Conservation (phyloP, 2,797 vertebrate genomes). For the Garrulus glandarius region DNA sequence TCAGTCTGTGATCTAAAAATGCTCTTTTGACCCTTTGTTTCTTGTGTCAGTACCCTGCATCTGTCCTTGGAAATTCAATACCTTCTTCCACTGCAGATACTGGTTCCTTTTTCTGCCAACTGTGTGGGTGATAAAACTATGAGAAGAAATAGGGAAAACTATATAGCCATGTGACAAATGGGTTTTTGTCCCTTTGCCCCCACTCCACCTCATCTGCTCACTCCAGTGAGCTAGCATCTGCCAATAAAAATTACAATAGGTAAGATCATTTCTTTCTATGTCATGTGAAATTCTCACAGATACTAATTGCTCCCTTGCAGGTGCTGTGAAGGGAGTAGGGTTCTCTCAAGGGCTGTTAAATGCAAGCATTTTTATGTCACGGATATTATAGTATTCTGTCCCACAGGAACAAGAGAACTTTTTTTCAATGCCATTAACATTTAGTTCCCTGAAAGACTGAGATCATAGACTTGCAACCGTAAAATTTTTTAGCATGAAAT, state of each 20-base stretch:
- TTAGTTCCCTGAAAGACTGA: background rate
- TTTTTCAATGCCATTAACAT: background rate
- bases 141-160: background rate
- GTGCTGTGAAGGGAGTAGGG: background rate
- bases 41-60: background rate
- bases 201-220: background rate
- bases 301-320: background rate
- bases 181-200: background rate
- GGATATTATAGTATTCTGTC: background rate
- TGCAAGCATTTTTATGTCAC: background rate
- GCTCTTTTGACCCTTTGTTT: background rate
- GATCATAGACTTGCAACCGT: background rate
- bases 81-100: background rate
- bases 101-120: background rate
- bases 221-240: background rate
- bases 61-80: background rate
- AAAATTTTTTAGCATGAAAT: background rate
- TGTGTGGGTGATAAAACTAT: background rate
- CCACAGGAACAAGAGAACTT: background rate
- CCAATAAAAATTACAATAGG: background rate
- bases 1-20: background rate
- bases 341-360: background rate
- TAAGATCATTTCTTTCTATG: background rate
- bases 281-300: background rate
- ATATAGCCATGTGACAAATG: background rate